phyloP scores from a whole-genome alignment of 2,888 invertebrate species.

The Rhimphoctona megacephalus region DNA sequence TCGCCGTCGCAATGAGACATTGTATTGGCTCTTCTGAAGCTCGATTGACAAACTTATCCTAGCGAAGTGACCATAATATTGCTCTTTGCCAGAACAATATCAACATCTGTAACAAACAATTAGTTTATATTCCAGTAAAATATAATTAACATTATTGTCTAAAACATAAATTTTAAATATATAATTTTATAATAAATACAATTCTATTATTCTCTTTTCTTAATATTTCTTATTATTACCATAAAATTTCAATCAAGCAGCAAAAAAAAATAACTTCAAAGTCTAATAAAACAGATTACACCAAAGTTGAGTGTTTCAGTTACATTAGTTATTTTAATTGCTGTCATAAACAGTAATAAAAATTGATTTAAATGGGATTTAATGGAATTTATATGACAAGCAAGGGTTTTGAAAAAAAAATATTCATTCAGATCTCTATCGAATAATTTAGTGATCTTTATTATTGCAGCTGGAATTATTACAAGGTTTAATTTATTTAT shows the following conservation, averaged over 20 bases:
- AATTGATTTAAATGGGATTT: background rate
- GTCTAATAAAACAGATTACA: background rate
- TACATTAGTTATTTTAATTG: background rate
- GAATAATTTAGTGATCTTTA: too few relatives aligned
- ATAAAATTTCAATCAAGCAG: background rate
- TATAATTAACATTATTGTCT: too few relatives aligned
- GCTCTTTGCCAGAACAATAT: conserved; percentile 49
- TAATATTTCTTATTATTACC: background rate
- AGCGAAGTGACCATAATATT: conserved; percentile 67
- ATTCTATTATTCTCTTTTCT: background rate
- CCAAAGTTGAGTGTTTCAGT: background rate
- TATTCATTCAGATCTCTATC: too few relatives aligned
- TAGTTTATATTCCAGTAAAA: too few relatives aligned
- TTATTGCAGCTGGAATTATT: background rate
- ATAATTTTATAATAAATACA: background rate
- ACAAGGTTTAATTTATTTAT: background rate
- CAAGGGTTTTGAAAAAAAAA: too few relatives aligned
- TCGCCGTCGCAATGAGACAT: conserved; percentile 84
- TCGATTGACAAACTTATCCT: conserved; percentile 54
- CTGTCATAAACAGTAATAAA: background rate
- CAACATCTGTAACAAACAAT: conserved; percentile 58
- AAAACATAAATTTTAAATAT: too few relatives aligned
- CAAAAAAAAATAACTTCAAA: too few relatives aligned
- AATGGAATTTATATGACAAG: too few relatives aligned
- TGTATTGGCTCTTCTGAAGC: conserved; percentile 70